Evolutionary conservation across 2,888 invertebrate genomes (phyloP).

Genomic region (Margaritifera margaritifera): DNA sequence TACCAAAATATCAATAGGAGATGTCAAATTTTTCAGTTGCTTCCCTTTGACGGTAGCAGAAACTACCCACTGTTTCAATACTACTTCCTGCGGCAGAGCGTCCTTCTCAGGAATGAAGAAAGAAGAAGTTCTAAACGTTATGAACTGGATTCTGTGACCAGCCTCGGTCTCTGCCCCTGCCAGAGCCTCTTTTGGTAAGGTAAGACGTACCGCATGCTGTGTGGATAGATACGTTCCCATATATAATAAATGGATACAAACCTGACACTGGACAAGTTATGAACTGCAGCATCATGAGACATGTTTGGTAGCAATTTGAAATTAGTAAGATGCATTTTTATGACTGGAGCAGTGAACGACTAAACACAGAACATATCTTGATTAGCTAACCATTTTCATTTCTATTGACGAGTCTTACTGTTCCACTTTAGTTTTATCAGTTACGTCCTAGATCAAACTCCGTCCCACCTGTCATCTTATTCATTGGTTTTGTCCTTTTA

Average conservation of each 20-base stretch:
- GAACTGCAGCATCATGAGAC: too few species aligned
- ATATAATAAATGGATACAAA: neutral
- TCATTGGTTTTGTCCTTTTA: too few species aligned
- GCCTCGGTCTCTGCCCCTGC: conserved; percentile 24
- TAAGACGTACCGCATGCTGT: conserved; percentile 47
- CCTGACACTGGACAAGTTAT: conserved; percentile 1
- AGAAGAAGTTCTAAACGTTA: conserved; percentile 52
- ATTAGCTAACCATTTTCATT: too few species aligned
- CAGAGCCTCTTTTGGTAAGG: conserved; percentile 45
- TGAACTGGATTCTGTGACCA: conserved; percentile 43
- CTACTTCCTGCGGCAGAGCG: conserved; percentile 35
- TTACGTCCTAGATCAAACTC: too few species aligned
- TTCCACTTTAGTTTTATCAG: too few species aligned
- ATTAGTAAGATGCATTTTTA: too few species aligned
- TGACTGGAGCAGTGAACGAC: too few species aligned
- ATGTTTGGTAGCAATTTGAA: too few species aligned
- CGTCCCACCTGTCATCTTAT: too few species aligned
- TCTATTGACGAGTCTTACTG: too few species aligned
- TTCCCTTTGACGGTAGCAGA: conserved; percentile 53
- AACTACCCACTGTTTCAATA: conserved; percentile 53
- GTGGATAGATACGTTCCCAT: conserved; percentile 1
- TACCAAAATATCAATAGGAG: conserved; percentile 52
- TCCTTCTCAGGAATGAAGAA: conserved; percentile 51
- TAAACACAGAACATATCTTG: too few species aligned
- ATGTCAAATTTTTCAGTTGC: conserved; percentile 42